Evolutionary conservation across 2,888 invertebrate genomes (phyloP).

Genomic region (Zonitis immaculata): DNA sequence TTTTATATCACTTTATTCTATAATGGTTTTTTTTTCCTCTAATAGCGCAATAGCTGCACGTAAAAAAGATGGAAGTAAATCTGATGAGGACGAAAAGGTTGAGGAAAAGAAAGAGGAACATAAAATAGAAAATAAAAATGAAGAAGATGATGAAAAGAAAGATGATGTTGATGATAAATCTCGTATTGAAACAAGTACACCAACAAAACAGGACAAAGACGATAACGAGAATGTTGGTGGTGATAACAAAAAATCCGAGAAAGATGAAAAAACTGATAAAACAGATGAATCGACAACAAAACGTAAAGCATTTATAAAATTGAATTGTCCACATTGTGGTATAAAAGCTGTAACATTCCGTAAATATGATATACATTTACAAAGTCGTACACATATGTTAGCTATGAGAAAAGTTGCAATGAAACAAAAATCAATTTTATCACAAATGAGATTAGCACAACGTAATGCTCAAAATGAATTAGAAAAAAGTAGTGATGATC

Average conservation of each 20-base stretch:
- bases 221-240: conserved; percentile 38
- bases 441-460: conserved; percentile 75
- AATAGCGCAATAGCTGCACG: conserved; percentile 36
- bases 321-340: conserved; percentile 74
- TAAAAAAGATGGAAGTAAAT: conserved; percentile 17
- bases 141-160: conserved; percentile 46
- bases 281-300: conserved; percentile 37
- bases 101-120: conserved; percentile 29
- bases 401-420: conserved; percentile 71
- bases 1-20: neutral
- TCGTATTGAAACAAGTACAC: conserved; percentile 15
- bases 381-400: conserved; percentile 64
- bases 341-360: conserved; percentile 70
- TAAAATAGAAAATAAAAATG: conserved; percentile 42
- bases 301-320: conserved; percentile 57
- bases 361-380: conserved; percentile 69
- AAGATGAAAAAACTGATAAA: conserved; percentile 44
- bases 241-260: conserved; percentile 43
- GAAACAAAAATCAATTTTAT: conserved; percentile 67
- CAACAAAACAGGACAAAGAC: conserved; percentile 33
- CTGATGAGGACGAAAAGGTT: conserved; percentile 24
- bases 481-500: conserved; percentile 66
- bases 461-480: conserved; percentile 74
- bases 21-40: conserved; percentile 16
- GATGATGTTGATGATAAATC: conserved; percentile 36